These are phyloP conservation scores for Zaprionus capensis DNA, from an alignment of 1,140 invertebrate species.

Conservation along the genomic window DNA sequence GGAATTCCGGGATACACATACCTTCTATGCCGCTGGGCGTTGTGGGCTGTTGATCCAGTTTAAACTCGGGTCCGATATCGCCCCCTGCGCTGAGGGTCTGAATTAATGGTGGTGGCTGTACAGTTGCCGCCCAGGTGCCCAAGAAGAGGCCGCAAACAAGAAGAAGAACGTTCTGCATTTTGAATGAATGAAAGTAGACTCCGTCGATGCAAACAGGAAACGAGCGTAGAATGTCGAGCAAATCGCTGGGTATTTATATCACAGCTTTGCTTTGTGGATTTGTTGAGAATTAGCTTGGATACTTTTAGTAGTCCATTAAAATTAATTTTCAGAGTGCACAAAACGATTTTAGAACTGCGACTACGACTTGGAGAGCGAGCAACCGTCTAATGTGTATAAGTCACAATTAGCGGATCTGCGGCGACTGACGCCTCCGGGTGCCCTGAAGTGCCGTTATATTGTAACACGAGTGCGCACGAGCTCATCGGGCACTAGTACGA, in stretches of 20 bases:
- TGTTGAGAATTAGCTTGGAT: background rate
- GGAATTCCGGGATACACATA: constrained; percentile 20
- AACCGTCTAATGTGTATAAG: constrained; percentile 31
- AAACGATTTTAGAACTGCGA: constrained; percentile 38
- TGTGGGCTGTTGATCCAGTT: constrained; percentile 19
- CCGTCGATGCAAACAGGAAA: background rate
- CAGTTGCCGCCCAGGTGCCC: constrained; percentile 49
- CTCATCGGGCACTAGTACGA: constrained; percentile 47
- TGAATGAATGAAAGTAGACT: background rate
- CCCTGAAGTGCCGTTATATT: constrained; percentile 73
- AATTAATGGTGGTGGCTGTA: constrained; percentile 64
- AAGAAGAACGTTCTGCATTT: constrained; percentile 47
- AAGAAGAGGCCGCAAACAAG: constrained; percentile 27
- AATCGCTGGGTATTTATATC: constrained; percentile 47
- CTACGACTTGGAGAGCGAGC: constrained; percentile 17
- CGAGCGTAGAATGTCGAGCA: background rate
- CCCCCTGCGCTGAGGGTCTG: constrained; percentile 62
- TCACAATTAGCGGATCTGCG: constrained; percentile 57
- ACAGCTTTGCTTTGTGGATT: constrained; percentile 54
- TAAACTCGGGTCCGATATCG: constrained; percentile 70
- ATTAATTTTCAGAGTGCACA: constrained; percentile 24
- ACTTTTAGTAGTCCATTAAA: constrained; percentile 54
- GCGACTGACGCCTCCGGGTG: constrained; percentile 59
- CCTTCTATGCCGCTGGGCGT: constrained; percentile 52
- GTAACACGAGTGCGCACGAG: constrained; percentile 32